A percentile compares a stretch with the other conserved stretches of the same genome.
These are phyloP conservation scores for Oscheius myriophilus DNA, from an alignment of 2,888 invertebrate genomes.

Conservation along the genomic window DNA sequence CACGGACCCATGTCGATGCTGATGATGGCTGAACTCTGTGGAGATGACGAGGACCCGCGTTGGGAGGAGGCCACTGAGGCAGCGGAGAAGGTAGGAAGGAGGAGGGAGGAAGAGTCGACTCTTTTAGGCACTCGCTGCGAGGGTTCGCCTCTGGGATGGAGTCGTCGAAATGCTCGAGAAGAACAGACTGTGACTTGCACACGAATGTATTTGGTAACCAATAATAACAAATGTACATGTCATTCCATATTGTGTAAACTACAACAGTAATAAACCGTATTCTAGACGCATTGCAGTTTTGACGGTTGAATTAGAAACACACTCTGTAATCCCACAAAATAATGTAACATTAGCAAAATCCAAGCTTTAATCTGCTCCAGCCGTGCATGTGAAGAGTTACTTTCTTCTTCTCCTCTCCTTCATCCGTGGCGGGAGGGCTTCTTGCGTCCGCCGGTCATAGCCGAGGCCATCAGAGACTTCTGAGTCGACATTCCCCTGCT, in stretches of 20 bases:
- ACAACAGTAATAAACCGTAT: no score
- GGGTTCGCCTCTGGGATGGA: conserved; percentile 40
- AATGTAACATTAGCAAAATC: no score
- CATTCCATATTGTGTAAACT: not conserved
- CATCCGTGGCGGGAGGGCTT: no score
- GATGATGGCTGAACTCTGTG: conserved; percentile 35
- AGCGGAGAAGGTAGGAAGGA: conserved; percentile 19
- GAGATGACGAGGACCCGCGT: conserved; percentile 29
- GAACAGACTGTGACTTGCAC: not conserved
- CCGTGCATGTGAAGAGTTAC: no score
- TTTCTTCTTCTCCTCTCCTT: no score
- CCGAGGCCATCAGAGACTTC: no score
- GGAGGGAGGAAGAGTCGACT: no score
- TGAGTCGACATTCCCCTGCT: not conserved
- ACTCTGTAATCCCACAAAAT: no score
- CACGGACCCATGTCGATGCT: conserved; percentile 33
- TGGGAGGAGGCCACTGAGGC: conserved; percentile 37
- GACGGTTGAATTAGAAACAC: no score
- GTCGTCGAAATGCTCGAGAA: conserved; percentile 32
- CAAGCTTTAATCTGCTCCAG: no score
- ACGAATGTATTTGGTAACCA: not conserved
- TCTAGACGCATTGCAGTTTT: no score
- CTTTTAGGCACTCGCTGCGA: conserved; percentile 30
- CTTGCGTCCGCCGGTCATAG: no score
- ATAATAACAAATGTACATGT: not conserved